Evolutionary conservation across 2,797 vertebrate species (phyloP), one percentile per base, ranked within the genome.

Genomic region (Syngnathus rostellatus): DNA sequence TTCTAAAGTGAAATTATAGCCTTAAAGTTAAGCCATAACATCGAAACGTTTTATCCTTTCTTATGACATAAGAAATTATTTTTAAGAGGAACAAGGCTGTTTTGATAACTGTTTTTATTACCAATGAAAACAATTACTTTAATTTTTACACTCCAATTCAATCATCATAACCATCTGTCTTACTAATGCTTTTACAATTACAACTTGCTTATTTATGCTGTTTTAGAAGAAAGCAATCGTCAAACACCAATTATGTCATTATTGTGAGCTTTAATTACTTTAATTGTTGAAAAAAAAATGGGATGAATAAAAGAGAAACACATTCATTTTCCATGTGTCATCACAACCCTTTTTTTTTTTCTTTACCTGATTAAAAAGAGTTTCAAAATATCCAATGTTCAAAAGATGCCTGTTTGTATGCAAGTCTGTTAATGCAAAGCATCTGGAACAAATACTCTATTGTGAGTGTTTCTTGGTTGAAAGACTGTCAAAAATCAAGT

Each of bases 401-500:
- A 60, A 40, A 19, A 9, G 5, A 60, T 7, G 19, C 8, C 3
- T 58, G 38, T 17, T 16, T 5, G 8, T 11, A 8, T 12, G 2
- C 9, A 60, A 54, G 11, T 38, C 58, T 40, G 17, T 40, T 39
- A 40, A 40, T 19, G 58, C 58, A 61, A 40, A 45, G 10, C 40
- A 62, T 43, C n/a, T 23, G 40, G n/a, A 62, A 43, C 25, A 45
- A 62, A 62, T 16, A 25, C 16, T 10, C 17, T n/a, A 60, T 9
- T 16, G 11, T 40, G 25, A 37, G 48, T 67, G 67, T 54, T 58
- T 62, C 23, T 55, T 64, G 68, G 72, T 70, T 71, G 46, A 70
- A 70, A 65, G 63, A 62, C 71, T 63, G 68, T 76, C 67, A 71
- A 65, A 31, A 69, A 79, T 73, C 60, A 76, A 64, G 43, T 48